These are phyloP conservation scores for Xylophagus ater DNA, from an alignment of 2,888 invertebrate species.

Conservation along the genomic window DNA sequence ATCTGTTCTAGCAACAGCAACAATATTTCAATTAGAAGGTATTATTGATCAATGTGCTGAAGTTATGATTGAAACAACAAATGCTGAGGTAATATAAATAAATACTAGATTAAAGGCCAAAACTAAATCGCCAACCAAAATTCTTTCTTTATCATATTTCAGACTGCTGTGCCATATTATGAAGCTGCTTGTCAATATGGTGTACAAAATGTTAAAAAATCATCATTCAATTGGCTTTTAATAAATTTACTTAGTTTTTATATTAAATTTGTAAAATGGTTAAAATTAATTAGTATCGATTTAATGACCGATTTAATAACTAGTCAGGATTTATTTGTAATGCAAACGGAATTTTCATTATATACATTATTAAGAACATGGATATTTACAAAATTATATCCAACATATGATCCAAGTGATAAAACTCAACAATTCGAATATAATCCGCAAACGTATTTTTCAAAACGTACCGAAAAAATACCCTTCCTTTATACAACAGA, in stretches of 20 bases:
- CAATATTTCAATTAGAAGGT: conserved; percentile 60
- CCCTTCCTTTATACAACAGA: conserved; percentile 49
- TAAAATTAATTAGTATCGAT: conserved; percentile 52
- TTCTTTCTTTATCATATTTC: conserved; percentile 21
- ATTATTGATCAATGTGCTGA: conserved; percentile 60
- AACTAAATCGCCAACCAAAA: not conserved
- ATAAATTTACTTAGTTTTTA: conserved; percentile 54
- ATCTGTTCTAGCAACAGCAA: conserved; percentile 59
- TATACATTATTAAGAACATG: conserved; percentile 60
- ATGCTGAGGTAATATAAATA: conserved; percentile 48
- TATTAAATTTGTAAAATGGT: conserved; percentile 43
- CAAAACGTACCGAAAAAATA: conserved; percentile 31
- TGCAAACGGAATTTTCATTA: conserved; percentile 68
- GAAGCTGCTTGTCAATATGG: conserved; percentile 59
- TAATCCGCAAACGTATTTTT: conserved; percentile 27
- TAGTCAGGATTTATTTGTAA: conserved; percentile 56
- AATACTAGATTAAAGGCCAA: not conserved
- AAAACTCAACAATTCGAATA: conserved; percentile 14
- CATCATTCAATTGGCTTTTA: conserved; percentile 57
- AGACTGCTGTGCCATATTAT: conserved; percentile 58
- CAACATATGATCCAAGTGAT: conserved; percentile 38
- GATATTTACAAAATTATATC: conserved; percentile 48
- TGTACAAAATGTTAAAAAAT: conserved; percentile 47
- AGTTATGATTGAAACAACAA: conserved; percentile 65
- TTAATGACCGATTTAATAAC: conserved; percentile 52